These are phyloP conservation scores for Sander lucioperca DNA, from an alignment of 2,113 vertebrate genomes.

Conservation along the genomic window DNA sequence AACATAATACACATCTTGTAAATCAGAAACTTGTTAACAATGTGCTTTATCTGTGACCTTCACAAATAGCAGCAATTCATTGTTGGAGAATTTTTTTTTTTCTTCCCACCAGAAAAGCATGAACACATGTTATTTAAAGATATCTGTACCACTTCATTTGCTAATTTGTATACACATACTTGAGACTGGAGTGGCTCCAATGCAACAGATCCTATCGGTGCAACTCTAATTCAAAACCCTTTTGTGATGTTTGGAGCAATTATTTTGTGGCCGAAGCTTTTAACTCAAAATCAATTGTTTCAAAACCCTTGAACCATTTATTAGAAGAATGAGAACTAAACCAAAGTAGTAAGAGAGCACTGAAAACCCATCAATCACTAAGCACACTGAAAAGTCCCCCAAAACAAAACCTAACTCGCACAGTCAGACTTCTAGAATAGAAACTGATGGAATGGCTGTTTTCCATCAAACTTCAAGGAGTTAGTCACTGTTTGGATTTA, in stretches of 20 bases:
- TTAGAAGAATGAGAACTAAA: conserved; percentile 11
- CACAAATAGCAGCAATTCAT: background rate
- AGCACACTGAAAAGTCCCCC: conserved; percentile 6
- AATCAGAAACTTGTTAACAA: background rate
- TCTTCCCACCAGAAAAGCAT: background rate
- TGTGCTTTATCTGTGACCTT: background rate
- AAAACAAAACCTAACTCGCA: conserved; percentile 26
- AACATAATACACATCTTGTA: background rate
- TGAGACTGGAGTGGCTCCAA: conserved; percentile 12
- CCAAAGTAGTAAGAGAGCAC: background rate
- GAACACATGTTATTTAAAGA: conserved; percentile 6
- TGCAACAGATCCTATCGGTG: conserved; percentile 14
- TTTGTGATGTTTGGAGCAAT: conserved; percentile 36
- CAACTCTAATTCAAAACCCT: conserved; percentile 13
- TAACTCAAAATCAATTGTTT: conserved; percentile 11
- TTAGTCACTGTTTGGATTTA: conserved; percentile 78
- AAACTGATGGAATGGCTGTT: conserved; percentile 49
- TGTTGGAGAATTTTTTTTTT: background rate
- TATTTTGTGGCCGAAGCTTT: conserved; percentile 19
- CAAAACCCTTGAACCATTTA: conserved; percentile 25
- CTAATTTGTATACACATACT: conserved; percentile 38
- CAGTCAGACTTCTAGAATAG: conserved; percentile 45
- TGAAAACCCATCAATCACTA: conserved; percentile 15
- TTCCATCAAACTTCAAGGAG: conserved; percentile 53
- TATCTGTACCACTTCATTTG: background rate